Conservation (phyloP, 2,797 vertebrate genomes). For the Acipenser transmontanus region DNA sequence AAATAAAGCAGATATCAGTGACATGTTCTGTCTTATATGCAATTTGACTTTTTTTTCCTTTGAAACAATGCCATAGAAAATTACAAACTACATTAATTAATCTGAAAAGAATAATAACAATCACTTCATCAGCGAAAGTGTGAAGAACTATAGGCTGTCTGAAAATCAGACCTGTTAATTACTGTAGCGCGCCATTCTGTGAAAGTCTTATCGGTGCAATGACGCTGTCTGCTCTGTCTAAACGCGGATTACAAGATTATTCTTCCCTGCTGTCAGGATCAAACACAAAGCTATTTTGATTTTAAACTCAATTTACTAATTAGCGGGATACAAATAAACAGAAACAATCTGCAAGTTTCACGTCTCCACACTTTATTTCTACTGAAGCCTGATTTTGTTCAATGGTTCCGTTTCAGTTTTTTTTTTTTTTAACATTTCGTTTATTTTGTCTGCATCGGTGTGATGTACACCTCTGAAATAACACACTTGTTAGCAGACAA, state of each 20-base stretch:
- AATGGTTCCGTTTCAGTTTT: not conserved
- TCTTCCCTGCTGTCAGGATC: not conserved
- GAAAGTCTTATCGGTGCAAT: not conserved
- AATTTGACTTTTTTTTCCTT: no score
- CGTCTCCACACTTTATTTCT: not conserved
- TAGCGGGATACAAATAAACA: slow-evolving; percentile 2
- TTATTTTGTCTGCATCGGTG: no score
- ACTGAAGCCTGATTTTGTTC: not conserved
- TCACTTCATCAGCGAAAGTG: not conserved
- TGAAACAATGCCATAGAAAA: not conserved
- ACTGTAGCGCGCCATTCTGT: not conserved
- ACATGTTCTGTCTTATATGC: no score
- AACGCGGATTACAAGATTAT: not conserved
- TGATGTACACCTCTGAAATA: no score
- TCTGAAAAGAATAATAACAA: not conserved
- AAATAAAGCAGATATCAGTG: no score
- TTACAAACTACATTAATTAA: not conserved
- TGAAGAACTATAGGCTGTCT: not conserved
- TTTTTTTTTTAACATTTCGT: no score
- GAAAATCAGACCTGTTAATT: not conserved
- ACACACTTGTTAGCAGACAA: no score
- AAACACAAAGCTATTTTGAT: slow-evolving; percentile 2
- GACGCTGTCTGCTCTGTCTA: not conserved
- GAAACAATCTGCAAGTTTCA: not conserved
- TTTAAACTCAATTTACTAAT: slow-evolving; percentile 8